Conservation (phyloP, 2,888 invertebrate species). For the Dermolepida albohirtum region DNA sequence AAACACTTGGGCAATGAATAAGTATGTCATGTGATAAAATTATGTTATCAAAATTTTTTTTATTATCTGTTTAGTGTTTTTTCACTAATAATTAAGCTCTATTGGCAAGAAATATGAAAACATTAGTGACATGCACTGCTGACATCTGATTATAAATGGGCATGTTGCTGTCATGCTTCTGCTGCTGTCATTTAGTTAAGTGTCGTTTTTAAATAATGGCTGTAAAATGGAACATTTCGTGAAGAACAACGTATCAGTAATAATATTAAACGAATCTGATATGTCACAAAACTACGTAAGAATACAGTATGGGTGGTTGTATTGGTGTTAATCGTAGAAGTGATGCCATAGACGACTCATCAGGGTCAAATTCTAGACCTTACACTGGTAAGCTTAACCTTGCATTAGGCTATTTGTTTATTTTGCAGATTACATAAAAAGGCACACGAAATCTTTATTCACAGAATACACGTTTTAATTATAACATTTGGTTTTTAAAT, state of each 20-base stretch:
- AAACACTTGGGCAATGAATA: too few relatives aligned
- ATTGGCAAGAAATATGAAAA: too few relatives aligned
- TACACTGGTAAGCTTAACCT: constrained; percentile 75
- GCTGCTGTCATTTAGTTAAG: constrained; percentile 49
- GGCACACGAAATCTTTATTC: too few relatives aligned
- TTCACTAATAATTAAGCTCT: too few relatives aligned
- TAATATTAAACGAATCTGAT: constrained; percentile 58
- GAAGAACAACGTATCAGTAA: constrained; percentile 32
- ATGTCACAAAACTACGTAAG: constrained; percentile 66
- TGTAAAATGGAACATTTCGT: constrained; percentile 58
- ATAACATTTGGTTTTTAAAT: too few relatives aligned
- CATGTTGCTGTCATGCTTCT: constrained; percentile 46
- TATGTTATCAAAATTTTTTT: too few relatives aligned
- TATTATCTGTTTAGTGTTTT: too few relatives aligned
- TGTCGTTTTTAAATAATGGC: constrained; percentile 57
- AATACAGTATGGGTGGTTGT: constrained; percentile 87
- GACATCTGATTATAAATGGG: not conserved
- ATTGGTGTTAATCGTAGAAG: constrained; percentile 87
- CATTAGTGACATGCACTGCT: too few relatives aligned
- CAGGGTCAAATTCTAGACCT: constrained; percentile 83
- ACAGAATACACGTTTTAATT: too few relatives aligned
- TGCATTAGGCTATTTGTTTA: constrained; percentile 5
- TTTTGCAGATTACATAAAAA: constrained; percentile 7
- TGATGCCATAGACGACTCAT: constrained; percentile 83
- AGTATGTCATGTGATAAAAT: too few relatives aligned